Percentiles rank a stretch among this genome's conserved stretches.
phyloP scores from a whole-genome alignment of 2,888 invertebrate genomes.

The Watsonalla cultraria region DNA sequence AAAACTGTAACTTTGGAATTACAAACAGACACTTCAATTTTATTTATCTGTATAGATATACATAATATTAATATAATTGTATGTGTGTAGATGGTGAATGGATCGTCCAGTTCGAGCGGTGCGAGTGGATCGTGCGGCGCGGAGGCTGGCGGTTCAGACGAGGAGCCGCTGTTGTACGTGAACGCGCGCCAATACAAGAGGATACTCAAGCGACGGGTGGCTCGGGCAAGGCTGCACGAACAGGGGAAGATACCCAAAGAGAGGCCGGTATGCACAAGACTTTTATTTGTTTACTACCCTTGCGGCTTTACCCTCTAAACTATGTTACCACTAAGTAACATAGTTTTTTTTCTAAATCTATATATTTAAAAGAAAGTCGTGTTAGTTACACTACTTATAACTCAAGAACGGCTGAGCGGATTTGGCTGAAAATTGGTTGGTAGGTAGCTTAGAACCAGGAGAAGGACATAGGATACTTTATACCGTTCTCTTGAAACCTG shows the following conservation, averaged over 20 bases:
- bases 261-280: constrained; percentile 82
- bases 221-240: constrained; percentile 95
- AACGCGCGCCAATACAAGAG: constrained; percentile 99
- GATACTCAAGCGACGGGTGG: constrained; percentile 95
- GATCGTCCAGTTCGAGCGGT: constrained; percentile 31
- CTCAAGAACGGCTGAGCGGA: too few species aligned
- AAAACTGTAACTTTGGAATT: too few species aligned
- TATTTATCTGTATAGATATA: too few species aligned
- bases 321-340: too few species aligned
- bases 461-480: too few species aligned
- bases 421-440: too few species aligned
- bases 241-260: constrained; percentile 98
- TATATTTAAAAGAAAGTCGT: too few species aligned
- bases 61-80: background rate
- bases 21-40: too few species aligned
- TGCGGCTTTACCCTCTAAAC: too few species aligned
- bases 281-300: background rate
- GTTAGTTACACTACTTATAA: too few species aligned
- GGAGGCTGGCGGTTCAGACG: constrained; percentile 82
- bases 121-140: constrained; percentile 48
- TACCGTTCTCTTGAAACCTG: too few species aligned
- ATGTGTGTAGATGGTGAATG: constrained; percentile 62
- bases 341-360: background rate
- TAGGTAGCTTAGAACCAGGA: too few species aligned
- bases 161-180: constrained; percentile 98